phyloP scores from a whole-genome alignment of 1,140 invertebrate genomes.

The Nephila pilipes region DNA sequence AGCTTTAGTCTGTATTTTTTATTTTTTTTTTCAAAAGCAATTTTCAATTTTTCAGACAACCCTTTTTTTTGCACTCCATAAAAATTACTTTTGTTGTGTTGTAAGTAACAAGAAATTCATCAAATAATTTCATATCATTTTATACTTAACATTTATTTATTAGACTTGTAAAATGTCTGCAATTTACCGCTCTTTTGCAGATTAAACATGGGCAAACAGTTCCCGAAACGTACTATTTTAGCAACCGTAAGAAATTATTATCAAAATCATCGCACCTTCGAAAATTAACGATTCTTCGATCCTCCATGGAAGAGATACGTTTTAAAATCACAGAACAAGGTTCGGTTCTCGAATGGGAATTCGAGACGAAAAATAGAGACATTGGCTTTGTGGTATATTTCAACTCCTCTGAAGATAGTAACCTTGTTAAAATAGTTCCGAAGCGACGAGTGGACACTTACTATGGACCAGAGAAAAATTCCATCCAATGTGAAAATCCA shows the following conservation, averaged over 20 bases:
- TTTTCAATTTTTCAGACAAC: no score
- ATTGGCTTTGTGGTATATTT: neutral
- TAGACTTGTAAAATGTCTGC: no score
- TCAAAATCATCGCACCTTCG: neutral
- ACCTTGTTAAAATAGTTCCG: neutral
- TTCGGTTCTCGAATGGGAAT: conserved; percentile 23
- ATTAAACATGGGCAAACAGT: conserved; percentile 89
- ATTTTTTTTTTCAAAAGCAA: no score
- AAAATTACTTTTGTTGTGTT: no score
- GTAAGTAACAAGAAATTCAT: no score
- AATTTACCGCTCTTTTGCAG: conserved; percentile 83
- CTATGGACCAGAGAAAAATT: neutral
- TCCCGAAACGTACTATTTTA: conserved; percentile 87
- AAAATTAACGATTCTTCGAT: neutral
- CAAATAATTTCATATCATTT: no score
- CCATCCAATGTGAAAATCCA: conserved; percentile 13
- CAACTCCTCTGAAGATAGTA: neutral
- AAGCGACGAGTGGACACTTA: conserved; percentile 33
- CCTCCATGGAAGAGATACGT: neutral
- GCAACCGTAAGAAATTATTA: conserved; percentile 70
- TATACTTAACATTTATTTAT: no score
- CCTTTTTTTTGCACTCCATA: no score
- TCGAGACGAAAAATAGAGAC: conserved; percentile 1
- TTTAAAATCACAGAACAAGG: neutral
- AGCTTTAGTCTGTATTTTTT: no score